Conservation (phyloP, 2,888 invertebrate species). For the Mechanitis messenoides region DNA sequence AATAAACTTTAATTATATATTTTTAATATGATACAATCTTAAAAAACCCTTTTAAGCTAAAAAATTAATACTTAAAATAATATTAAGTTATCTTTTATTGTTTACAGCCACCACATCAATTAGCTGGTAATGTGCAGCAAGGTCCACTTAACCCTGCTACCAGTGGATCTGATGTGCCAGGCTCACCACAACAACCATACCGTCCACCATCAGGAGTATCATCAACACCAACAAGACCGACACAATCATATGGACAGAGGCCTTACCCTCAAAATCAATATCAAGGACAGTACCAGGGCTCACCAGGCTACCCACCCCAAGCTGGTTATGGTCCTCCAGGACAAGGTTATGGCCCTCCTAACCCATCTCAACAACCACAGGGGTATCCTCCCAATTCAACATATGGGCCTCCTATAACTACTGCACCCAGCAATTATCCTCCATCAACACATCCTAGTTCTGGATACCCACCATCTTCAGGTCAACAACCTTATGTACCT, state of each 20-base stretch:
- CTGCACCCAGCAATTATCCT: conserved; percentile 76
- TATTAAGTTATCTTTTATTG: conserved; percentile 18
- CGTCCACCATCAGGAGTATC: conserved; percentile 72
- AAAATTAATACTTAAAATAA: conserved; percentile 22
- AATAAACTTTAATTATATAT: too few relatives aligned
- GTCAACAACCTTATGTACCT: conserved; percentile 69
- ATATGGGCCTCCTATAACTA: conserved; percentile 79
- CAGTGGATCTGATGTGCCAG: conserved; percentile 56
- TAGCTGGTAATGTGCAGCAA: conserved; percentile 70
- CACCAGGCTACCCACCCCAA: conserved; percentile 80
- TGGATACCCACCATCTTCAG: conserved; percentile 65
- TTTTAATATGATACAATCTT: too few relatives aligned
- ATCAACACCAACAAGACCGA: conserved; percentile 76
- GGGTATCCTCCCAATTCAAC: conserved; percentile 80
- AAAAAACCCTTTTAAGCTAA: conserved; percentile 11
- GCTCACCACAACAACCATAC: conserved; percentile 67
- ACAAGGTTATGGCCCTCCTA: conserved; percentile 80
- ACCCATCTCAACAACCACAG: conserved; percentile 78
- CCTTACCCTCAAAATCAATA: conserved; percentile 82
- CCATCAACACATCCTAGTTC: conserved; percentile 70
- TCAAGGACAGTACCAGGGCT: conserved; percentile 76
- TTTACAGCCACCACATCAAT: conserved; percentile 75
- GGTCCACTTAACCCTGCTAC: conserved; percentile 58
- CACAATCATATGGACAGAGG: conserved; percentile 82
- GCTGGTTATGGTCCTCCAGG: conserved; percentile 81